Evolutionary conservation across 30 jellyfish, hydroid and myxozoan genomes (phyloP).

Genomic region (Phacellophora camtschatica): DNA sequence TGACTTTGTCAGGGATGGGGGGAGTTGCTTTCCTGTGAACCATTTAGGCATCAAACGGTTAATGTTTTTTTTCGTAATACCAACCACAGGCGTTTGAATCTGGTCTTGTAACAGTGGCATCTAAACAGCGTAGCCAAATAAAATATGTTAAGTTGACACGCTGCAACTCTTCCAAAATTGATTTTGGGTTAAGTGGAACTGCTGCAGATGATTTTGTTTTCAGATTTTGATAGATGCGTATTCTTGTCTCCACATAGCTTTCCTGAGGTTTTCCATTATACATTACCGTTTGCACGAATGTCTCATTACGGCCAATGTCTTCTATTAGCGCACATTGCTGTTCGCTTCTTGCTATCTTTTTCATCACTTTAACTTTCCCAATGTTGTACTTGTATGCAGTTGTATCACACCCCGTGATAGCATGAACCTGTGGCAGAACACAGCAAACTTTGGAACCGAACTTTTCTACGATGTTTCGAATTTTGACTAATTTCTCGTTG

Average conservation of each 20-base stretch:
- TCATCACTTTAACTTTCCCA: background rate
- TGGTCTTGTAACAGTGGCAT: slow-evolving; percentile 2
- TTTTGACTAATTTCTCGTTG: background rate
- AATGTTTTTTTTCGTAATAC: background rate
- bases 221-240: background rate
- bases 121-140: slow-evolving; percentile 30
- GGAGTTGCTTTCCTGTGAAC: slow-evolving; percentile 36
- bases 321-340: background rate
- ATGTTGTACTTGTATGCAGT: slow-evolving; percentile 4
- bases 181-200: background rate
- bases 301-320: background rate
- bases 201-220: background rate
- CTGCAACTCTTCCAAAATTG: slow-evolving; percentile 6
- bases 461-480: background rate
- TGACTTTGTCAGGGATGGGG: slow-evolving; percentile 9
- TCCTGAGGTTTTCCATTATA: background rate
- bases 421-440: background rate
- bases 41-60: slow-evolving; percentile 6
- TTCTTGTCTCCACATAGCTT: no score
- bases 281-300: background rate
- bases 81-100: slow-evolving; percentile 25
- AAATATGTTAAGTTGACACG: slow-evolving; percentile 5
- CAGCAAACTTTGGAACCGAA: background rate
- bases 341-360: background rate
- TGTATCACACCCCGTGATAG: background rate